phyloP scores from a whole-genome alignment of 2,888 invertebrate genomes.

The Nomada fucata region DNA sequence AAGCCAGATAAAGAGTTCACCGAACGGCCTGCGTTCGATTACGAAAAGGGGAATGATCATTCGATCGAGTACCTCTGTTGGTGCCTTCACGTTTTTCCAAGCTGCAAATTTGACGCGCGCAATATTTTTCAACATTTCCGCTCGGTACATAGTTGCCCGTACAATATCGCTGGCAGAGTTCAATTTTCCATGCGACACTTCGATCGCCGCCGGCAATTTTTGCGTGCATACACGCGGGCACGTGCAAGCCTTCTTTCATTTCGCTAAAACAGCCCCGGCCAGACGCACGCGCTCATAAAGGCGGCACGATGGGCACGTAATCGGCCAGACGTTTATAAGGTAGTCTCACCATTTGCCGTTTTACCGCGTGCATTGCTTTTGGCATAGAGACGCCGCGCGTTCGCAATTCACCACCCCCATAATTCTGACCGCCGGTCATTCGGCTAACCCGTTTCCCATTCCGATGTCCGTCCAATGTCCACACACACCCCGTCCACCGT shows the following conservation, averaged over 20 bases:
- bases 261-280: background rate
- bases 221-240: background rate
- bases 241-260: background rate
- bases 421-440: slow-evolving; percentile 73
- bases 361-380: slow-evolving; percentile 65
- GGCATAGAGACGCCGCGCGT: slow-evolving; percentile 50
- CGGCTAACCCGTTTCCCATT: slow-evolving; percentile 77
- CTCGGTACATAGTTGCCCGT: accelerated
- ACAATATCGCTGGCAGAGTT: background rate
- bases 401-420: slow-evolving; percentile 70
- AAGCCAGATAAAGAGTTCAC: too few species aligned
- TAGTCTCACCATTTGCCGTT: slow-evolving; percentile 47
- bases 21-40: background rate
- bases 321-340: slow-evolving; percentile 53
- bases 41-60: background rate
- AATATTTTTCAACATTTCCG: background rate
- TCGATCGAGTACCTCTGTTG: background rate
- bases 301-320: slow-evolving; percentile 11
- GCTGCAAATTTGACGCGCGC: background rate
- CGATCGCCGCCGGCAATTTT: background rate
- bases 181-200: background rate
- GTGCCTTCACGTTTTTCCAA: background rate
- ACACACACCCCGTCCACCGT: slow-evolving; percentile 44
- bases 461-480: slow-evolving; percentile 70
- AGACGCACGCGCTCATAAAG: slow-evolving; percentile 16